Conservation (phyloP, 2,888 invertebrate species). For the Alentia gelatinosa region DNA sequence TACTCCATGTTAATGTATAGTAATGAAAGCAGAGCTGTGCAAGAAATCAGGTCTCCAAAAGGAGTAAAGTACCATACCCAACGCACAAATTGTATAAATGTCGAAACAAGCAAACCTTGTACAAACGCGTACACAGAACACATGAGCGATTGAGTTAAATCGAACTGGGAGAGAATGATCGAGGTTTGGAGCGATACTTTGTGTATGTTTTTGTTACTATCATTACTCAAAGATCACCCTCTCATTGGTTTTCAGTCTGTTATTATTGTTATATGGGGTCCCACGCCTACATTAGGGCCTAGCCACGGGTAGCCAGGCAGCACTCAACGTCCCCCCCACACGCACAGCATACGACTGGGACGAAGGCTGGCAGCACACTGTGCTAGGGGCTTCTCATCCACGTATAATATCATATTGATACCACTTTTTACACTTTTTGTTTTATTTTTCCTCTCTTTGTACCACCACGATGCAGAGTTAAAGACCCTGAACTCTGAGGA, state of each 20-base stretch:
- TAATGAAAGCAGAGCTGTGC: neutral
- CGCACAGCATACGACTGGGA: constrained; percentile 11
- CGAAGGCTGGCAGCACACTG: constrained; percentile 43
- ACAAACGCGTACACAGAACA: neutral
- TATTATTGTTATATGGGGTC: neutral
- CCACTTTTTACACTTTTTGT: neutral
- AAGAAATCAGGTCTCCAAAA: neutral
- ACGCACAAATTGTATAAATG: neutral
- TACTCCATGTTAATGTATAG: neutral
- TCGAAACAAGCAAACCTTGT: neutral
- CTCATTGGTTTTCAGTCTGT: neutral
- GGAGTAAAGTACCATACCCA: neutral
- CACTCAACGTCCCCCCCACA: neutral
- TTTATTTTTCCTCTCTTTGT: no score
- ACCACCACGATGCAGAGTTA: no score
- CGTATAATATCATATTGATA: neutral
- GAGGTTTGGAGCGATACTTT: neutral
- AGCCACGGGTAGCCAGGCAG: neutral
- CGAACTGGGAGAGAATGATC: neutral
- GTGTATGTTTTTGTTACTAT: neutral
- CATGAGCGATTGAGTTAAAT: neutral
- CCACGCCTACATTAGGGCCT: neutral
- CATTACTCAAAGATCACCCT: neutral
- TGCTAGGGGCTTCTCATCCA: constrained; percentile 33
- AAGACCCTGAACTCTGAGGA: no score